Base-by-base conservation (phyloP, 2,113 vertebrate species). In the Rhinopithecus roxellana region DNA sequence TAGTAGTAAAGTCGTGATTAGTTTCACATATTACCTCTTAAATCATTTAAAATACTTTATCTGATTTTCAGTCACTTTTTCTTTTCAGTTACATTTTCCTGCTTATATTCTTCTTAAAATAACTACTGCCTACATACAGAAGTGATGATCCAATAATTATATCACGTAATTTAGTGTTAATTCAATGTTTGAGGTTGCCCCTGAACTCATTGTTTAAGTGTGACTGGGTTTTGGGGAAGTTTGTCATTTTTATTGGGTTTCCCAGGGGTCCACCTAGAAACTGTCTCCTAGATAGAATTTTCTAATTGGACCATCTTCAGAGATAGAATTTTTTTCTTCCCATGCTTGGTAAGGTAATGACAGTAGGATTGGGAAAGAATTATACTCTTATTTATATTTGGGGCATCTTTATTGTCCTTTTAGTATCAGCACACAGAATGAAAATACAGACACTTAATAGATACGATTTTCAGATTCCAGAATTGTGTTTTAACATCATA, bases 91-190 rank as follows among this genome's bases (percentile, higher is more conserved):
- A 35, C 6, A 13, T 74, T 13, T 2, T 93, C 38, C 32, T 95
- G 9, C 16, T 95, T 90, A 67, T 69, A 22, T 93, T 91, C 18
- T 93, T 59, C 32, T 87, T 79, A 87, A 97, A 96, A 87, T 92
- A 86, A 78, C 80, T 92, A 88, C 48, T 93, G 20, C 50, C 2
- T 90, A 35, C 1, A n/a, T 88, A 67, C 6, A 84, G 81, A 81
- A 97, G 30, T 91, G 45, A 90, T 93, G 10, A 57, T 64, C 30
- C 18, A 67, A 59, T 48, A 75, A 35, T 67, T n/a, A 50, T 70
- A 38, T 69, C 27, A 88, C 18, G 25, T 78, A 35, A 74, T 70
- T 70, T 67, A 75, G 13, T 91, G n/a, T 88, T 64, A 90, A 52
- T 74, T 75, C 22, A 80, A 1, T 64, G 13, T 93, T 38, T 81